Conservation (phyloP, 2,888 invertebrate species). For the Cosmopolites sordidus region DNA sequence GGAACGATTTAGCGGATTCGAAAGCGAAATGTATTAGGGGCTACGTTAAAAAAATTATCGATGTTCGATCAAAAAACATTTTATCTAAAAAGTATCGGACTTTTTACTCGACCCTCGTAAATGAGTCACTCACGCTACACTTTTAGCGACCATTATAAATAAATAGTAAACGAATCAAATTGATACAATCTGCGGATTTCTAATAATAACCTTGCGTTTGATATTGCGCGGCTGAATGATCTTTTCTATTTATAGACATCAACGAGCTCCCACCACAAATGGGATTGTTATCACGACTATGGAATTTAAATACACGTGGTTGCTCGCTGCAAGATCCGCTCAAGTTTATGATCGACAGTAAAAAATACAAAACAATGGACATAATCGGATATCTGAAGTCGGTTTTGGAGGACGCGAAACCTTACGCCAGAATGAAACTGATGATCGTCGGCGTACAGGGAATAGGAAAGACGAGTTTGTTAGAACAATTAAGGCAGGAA, state of each 20-base stretch:
- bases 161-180: too few relatives aligned
- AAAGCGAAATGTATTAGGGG: too few relatives aligned
- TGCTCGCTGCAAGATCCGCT: constrained; percentile 86
- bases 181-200: not conserved
- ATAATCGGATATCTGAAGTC: constrained; percentile 89
- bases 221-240: not conserved
- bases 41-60: too few relatives aligned
- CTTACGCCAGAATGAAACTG: constrained; percentile 92
- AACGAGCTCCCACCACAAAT: constrained; percentile 90
- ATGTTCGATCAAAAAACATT: too few relatives aligned
- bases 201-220: not conserved
- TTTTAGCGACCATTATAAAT: too few relatives aligned
- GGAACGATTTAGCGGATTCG: too few relatives aligned
- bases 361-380: constrained; percentile 93
- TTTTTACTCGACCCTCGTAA: too few relatives aligned
- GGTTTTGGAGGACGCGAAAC: constrained; percentile 82
- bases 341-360: constrained; percentile 84
- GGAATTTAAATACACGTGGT: constrained; percentile 91
- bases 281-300: constrained; percentile 88
- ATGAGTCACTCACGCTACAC: too few relatives aligned
- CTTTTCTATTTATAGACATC: constrained; percentile 57
- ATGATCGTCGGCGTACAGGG: constrained; percentile 93
- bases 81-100: too few relatives aligned
- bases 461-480: constrained; percentile 82
- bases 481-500: constrained; percentile 84